Base-by-base conservation (phyloP, 1,140 invertebrate genomes). In the Listronotus bonariensis region DNA sequence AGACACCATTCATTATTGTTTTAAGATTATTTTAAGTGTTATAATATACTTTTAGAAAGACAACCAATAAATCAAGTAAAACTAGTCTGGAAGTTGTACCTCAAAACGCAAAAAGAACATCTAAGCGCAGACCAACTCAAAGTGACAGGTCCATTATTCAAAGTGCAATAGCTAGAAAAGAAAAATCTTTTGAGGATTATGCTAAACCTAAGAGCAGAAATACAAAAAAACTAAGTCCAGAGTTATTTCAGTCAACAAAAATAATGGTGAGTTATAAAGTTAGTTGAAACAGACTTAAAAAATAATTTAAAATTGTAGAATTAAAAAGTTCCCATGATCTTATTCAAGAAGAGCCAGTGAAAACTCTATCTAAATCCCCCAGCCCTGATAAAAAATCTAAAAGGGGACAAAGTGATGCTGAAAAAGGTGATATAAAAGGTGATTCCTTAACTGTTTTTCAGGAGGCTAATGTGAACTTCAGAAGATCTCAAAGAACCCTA, bases 161-260 rank as follows among this genome's bases (percentile, higher is more conserved):
- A 48, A 84, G 81, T 74, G 83, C 83, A 5, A 84, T 85, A 63
- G 82, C 83, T 4, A 77, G 84, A 15, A 85, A 84, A 68, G 82
- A 84, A 65, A 85, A 84, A 59, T 80, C 78, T 7, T 84, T 81
- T 56, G 81, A 80, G 71, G 80, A 82, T 67, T 67, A 77, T 18
- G 55, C 65, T 15, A 73, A 73, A 57, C 71, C 75, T 6, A 70
- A 74, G 2, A 49, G 10, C 54, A 69, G 72, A 67, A 41, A 72
- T 17, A 72, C 72, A 62, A 73, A 49, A 70, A 68, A 59, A 53
- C 74, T 14, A 77, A 77, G 62, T 68, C 70, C 8, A 49, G 11
- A 7, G 11, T 26, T 18, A 45, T 14, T 45, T 8, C 9, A 2
- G 9, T 18, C 10, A 11, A 49, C 11, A 49, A 49, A n/a, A 49